Evolutionary conservation across 2,113 vertebrate species (phyloP).

Genomic region (Mesitornis unicolor): DNA sequence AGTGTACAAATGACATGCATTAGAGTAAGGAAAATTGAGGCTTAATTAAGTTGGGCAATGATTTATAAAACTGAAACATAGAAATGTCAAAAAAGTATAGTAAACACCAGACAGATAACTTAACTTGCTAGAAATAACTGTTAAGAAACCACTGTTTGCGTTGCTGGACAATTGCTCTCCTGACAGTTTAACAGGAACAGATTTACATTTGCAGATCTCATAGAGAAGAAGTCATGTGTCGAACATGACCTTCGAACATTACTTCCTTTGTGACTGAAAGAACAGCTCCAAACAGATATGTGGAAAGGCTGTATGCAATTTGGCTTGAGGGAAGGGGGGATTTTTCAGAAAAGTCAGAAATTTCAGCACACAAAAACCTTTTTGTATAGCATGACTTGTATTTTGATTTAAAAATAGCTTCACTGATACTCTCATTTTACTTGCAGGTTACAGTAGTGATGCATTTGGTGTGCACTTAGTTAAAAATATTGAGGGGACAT

Average conservation of each 20-base stretch:
- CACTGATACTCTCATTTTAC: background rate
- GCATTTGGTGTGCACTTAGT: background rate
- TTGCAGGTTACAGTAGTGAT: background rate
- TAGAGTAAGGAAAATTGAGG: background rate
- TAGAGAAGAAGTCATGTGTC: background rate
- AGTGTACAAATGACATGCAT: background rate
- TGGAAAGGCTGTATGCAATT: background rate
- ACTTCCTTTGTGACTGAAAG: background rate
- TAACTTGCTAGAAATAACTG: background rate
- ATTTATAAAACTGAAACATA: background rate
- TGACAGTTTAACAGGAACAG: background rate
- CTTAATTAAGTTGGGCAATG: background rate
- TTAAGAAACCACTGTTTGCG: background rate
- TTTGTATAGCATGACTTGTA: background rate
- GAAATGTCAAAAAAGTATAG: background rate
- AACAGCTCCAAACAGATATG: background rate
- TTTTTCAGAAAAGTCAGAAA: background rate
- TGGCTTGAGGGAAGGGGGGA: background rate
- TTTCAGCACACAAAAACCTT: background rate
- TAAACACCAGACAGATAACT: background rate
- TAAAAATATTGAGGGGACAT: background rate
- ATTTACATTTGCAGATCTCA: background rate
- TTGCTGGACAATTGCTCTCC: background rate
- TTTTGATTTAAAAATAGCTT: background rate
- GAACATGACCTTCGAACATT: background rate